Base-by-base conservation (phyloP, 2,113 vertebrate genomes). In the Leucosticte australis region DNA sequence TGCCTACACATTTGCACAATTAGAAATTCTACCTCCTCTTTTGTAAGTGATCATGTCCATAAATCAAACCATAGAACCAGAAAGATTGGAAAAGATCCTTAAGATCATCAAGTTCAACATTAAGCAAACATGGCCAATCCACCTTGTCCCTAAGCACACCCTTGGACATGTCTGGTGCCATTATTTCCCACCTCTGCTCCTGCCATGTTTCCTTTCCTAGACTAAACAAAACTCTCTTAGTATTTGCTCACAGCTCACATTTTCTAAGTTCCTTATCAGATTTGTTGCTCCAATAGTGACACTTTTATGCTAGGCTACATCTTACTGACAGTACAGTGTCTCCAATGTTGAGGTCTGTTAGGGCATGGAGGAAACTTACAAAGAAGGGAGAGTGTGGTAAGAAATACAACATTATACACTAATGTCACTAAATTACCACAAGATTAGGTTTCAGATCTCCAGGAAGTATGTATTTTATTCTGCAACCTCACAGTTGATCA, bases 21-120 rank as follows among this genome's bases (percentile, higher is more conserved):
- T 11, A 67, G 10, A 78, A 87, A 63, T 46, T 87, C 42, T 49
- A 28, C 28, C 31, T 60, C 28, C 18, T 31, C 35, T 50, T 80
- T 39, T 0, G 0, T 57, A 83, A 76, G 11, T 28, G 15, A 49
- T 30, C 41, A 21, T 1, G 0, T 42, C 46, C 64, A 62, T 33
- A 83, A 89, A 77, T 26, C 53, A 92, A 77, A 56, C 18, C 21
- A 56, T 2, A 47, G 31, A 88, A 69, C 23, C 62, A 88, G 11
- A 23, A n/a, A 57, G 12, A 16, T 5, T 75, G 20, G 67, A 57
- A 69, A 63, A 59, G 44, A 68, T 21, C 33, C 16, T 57, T 26
- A 33, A 60, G 52, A 60, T 46, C 42, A 31, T 11, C 1, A 4
- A 78, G 53, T 19, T 24, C 41, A 62, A 41, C 22, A 9, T 30